A percentile compares a stretch with the other conserved stretches of the same genome.
phyloP scores from a whole-genome alignment of 2,888 invertebrate species.

The Trachelus troglodyta region DNA sequence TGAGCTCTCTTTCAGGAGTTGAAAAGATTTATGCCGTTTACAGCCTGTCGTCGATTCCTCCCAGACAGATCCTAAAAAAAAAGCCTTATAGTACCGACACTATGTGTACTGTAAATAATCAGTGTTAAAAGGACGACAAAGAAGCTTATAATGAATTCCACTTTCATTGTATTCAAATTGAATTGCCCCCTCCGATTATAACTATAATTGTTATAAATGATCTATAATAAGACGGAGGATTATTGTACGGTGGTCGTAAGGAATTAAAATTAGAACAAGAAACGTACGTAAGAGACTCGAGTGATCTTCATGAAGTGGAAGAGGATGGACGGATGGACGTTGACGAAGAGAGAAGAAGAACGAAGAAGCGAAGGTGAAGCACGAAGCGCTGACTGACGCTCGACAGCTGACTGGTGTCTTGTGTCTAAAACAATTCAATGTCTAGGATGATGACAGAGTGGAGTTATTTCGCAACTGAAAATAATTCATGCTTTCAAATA shows the following conservation, averaged over 20 bases:
- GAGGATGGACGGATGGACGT: background rate
- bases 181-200: background rate
- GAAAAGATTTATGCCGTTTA: background rate
- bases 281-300: background rate
- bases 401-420: conserved; percentile 49
- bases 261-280: conserved; percentile 39
- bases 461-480: background rate
- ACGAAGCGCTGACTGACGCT: conserved; percentile 46
- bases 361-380: conserved; percentile 32
- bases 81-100: background rate
- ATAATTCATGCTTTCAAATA: background rate
- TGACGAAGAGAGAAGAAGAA: background rate
- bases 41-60: background rate
- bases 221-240: background rate
- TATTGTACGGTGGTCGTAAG: conserved; percentile 29
- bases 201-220: background rate
- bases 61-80: background rate
- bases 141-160: background rate
- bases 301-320: background rate
- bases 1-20: background rate
- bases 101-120: background rate
- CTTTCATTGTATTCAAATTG: background rate
- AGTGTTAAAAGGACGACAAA: background rate
- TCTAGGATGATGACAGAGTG: background rate
- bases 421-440: background rate